Evolutionary conservation across 2,113 vertebrate genomes (phyloP).

Genomic region (Oncorhynchus kisutch): DNA sequence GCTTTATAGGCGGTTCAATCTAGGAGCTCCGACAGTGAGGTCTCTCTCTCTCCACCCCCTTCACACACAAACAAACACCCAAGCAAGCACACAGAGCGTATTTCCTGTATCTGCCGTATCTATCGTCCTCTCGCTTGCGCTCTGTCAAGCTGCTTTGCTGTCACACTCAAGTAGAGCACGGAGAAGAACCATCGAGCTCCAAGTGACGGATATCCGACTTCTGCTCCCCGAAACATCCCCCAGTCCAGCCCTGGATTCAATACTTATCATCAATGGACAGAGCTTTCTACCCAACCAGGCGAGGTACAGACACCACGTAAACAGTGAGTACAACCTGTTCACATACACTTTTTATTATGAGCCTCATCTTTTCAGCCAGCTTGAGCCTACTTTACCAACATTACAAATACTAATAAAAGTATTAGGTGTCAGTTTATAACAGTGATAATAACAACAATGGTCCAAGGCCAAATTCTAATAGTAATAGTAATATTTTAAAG

Average conservation of each 20-base stretch:
- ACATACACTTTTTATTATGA: background rate
- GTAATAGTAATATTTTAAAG: background rate
- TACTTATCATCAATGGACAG: conserved; percentile 93
- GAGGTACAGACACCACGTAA: conserved; percentile 83
- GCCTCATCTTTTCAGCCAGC: background rate
- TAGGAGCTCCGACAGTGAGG: too few relatives aligned
- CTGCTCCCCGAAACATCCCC: conserved; percentile 43
- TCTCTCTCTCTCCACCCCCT: conserved; percentile 24
- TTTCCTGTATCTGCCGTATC: conserved; percentile 34
- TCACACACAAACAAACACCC: conserved; percentile 9
- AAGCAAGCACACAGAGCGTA: conserved; percentile 15
- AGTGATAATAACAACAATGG: background rate
- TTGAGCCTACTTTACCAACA: background rate
- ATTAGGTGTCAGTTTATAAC: background rate
- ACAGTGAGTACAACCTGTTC: conserved; percentile 79
- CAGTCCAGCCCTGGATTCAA: conserved; percentile 91
- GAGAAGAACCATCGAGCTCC: conserved; percentile 3
- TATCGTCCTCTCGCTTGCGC: conserved; percentile 6
- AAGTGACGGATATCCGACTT: background rate
- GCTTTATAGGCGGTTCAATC: too few relatives aligned
- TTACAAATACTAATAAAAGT: background rate
- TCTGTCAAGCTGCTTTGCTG: background rate
- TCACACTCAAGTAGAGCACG: background rate
- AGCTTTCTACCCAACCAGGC: conserved; percentile 80
- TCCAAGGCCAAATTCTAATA: background rate